Conservation (phyloP, 2,113 vertebrate species). For the Cheirogaleus medius region DNA sequence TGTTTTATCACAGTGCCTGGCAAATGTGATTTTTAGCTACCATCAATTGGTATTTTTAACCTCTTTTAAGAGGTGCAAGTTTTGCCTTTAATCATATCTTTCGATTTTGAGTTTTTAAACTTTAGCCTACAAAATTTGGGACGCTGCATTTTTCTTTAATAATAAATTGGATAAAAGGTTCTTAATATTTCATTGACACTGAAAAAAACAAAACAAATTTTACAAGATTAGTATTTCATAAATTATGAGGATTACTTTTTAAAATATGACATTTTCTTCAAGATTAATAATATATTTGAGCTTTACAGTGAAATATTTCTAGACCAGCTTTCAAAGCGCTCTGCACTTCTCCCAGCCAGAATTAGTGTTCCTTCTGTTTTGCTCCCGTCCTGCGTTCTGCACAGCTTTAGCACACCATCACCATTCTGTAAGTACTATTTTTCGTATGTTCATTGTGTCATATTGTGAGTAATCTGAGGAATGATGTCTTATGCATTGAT, state of each 20-base stretch:
- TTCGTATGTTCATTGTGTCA: not conserved
- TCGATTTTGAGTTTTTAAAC: not conserved
- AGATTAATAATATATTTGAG: not conserved
- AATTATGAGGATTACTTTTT: not conserved
- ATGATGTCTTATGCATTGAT: not conserved
- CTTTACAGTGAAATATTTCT: not conserved
- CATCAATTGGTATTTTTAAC: not conserved
- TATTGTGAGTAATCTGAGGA: not conserved
- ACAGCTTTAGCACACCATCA: not conserved
- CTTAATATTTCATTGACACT: not conserved
- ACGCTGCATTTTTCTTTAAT: not conserved
- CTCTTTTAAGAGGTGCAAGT: not conserved
- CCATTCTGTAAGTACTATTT: not conserved
- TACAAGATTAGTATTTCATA: not conserved
- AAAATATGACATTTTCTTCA: not conserved
- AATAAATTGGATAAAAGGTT: not conserved
- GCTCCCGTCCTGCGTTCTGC: not conserved
- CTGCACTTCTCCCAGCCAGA: not conserved
- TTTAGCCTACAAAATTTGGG: not conserved
- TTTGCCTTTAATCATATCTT: not conserved
- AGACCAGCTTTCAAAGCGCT: not conserved
- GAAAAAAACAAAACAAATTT: not conserved
- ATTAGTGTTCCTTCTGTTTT: not conserved
- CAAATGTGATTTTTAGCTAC: not conserved
- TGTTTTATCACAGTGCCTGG: not conserved